Evolutionary conservation across 53 echinoderm and acorn worm species (phyloP).

Genomic region (Patiria pectinifera): DNA sequence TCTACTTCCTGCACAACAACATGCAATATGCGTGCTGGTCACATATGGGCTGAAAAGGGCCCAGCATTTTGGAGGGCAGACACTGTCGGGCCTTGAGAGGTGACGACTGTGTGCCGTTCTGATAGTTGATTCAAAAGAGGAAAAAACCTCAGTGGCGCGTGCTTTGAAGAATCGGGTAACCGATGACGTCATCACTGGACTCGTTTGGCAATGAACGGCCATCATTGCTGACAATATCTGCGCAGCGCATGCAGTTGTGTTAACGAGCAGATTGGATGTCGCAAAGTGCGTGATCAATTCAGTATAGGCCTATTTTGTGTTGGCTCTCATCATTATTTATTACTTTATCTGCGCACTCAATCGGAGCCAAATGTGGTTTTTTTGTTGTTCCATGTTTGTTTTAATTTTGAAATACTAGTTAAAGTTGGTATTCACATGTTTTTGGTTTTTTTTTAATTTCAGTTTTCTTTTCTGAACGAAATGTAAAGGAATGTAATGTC

Average conservation of each 20-base stretch:
- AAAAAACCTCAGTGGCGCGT: background rate
- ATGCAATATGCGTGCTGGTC: background rate
- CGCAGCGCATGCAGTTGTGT: background rate
- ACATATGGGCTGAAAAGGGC: background rate
- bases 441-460: too few species aligned
- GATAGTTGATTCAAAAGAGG: conserved; percentile 16
- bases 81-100: conserved; percentile 24
- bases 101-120: background rate
- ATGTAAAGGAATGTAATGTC: too few species aligned
- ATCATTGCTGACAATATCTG: background rate
- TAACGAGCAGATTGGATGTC: too few species aligned
- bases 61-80: background rate
- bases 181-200: background rate
- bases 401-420: too few species aligned
- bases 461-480: too few species aligned
- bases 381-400: too few species aligned
- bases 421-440: too few species aligned
- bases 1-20: conserved; percentile 32
- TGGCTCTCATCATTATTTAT: too few species aligned
- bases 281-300: too few species aligned
- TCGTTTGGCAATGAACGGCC: background rate
- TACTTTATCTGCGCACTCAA: too few species aligned
- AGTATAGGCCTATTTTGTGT: too few species aligned
- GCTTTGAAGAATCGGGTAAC: background rate
- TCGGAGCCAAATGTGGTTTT: too few species aligned